Evolutionary conservation across 2,888 invertebrate genomes (phyloP).

Genomic region (Drosophila recens): DNA sequence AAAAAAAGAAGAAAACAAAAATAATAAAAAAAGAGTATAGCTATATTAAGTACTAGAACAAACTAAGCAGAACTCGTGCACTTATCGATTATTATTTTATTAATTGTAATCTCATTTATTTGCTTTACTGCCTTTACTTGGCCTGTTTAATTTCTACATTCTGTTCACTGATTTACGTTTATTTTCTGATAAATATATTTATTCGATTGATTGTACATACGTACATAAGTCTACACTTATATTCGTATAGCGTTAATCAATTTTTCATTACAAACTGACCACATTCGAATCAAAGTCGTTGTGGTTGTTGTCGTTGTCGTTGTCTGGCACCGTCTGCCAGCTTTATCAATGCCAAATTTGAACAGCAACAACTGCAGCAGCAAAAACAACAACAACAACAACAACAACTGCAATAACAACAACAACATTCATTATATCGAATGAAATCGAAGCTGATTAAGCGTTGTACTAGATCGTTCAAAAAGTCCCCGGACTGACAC

Average conservation of each 20-base stretch:
- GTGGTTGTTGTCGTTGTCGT: constrained; percentile 17
- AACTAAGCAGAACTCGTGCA: constrained; percentile 38
- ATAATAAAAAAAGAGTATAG: background rate
- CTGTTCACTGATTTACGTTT: constrained; percentile 71
- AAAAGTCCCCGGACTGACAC: no score
- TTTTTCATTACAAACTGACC: constrained; percentile 76
- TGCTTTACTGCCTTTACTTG: constrained; percentile 50
- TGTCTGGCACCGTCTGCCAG: constrained; percentile 52
- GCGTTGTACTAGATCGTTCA: no score
- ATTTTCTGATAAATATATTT: constrained; percentile 75
- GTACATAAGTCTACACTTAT: constrained; percentile 4
- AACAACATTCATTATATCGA: constrained; percentile 43
- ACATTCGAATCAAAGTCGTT: constrained; percentile 50
- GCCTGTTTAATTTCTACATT: constrained; percentile 54
- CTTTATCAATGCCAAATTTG: constrained; percentile 76
- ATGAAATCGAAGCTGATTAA: constrained; percentile 59
- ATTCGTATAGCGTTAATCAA: constrained; percentile 64
- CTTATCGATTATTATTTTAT: constrained; percentile 80
- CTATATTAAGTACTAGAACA: constrained; percentile 12
- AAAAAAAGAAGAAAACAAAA: background rate
- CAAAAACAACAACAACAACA: constrained; percentile 14
- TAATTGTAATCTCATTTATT: constrained; percentile 80
- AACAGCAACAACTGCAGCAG: constrained; percentile 26
- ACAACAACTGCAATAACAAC: constrained; percentile 22
- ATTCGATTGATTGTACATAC: constrained; percentile 46